A percentile compares a stretch with the other conserved stretches of the same genome.
phyloP scores from a whole-genome alignment of 1,140 invertebrate genomes.

The Meloidogyne hapla region DNA sequence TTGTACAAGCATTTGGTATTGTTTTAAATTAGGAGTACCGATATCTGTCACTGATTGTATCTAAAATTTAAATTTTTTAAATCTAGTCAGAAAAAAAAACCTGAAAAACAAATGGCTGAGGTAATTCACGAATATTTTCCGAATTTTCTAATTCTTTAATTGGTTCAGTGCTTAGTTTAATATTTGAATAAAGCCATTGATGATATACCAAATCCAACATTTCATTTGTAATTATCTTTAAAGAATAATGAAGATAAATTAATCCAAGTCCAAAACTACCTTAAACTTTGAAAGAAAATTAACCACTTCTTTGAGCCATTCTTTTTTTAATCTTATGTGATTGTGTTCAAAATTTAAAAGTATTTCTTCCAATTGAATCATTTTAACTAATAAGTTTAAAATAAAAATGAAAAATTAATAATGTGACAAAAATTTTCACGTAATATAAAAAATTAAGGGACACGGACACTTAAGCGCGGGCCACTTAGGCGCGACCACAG shows the following conservation, averaged over 20 bases:
- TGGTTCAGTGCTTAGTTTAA: conserved; percentile 16
- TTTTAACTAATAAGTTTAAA: too few relatives aligned
- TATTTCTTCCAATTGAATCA: not conserved
- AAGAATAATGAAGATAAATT: not conserved
- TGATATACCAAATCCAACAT: conserved; percentile 21
- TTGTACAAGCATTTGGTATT: not conserved
- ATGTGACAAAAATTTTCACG: too few relatives aligned
- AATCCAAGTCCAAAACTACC: not conserved
- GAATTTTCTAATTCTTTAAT: not conserved
- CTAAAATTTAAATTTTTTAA: not conserved
- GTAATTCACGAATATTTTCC: not conserved
- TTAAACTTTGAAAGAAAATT: not conserved
- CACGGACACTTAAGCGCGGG: too few relatives aligned
- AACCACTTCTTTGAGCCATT: conserved; percentile 9
- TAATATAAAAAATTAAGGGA: too few relatives aligned
- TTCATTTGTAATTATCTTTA: not conserved
- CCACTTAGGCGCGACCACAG: too few relatives aligned
- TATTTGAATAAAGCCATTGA: conserved; percentile 23
- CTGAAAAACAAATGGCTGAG: conserved; percentile 12
- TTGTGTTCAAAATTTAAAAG: not conserved
- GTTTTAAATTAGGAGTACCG: conserved; percentile 3
- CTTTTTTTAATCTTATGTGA: conserved; percentile 8
- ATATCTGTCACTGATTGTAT: conserved; percentile 13
- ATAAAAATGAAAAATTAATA: too few relatives aligned
- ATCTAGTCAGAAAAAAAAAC: not conserved